Conservation (phyloP, 2,797 vertebrate species). For the Mormyrus hasselquistii region DNA sequence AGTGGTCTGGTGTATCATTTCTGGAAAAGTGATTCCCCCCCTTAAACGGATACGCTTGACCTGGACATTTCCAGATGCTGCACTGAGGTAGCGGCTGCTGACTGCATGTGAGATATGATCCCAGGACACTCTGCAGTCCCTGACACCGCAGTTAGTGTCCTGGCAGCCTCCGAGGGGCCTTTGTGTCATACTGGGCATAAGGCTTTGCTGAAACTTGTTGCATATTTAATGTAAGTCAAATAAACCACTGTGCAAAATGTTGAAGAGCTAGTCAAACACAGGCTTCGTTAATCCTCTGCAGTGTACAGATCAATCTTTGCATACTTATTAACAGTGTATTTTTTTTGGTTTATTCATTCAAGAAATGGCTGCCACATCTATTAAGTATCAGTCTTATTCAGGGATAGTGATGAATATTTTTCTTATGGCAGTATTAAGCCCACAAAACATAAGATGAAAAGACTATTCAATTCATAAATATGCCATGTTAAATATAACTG, state of each 20-base stretch:
- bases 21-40: not conserved
- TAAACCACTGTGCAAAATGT: not conserved
- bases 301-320: not conserved
- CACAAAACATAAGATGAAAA: not conserved
- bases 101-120: conserved; percentile 8
- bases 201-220: not conserved
- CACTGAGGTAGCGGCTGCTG: conserved; percentile 14
- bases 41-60: not conserved
- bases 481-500: not conserved
- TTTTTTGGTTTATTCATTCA: not conserved
- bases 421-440: not conserved
- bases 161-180: not conserved
- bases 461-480: not conserved
- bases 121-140: not conserved
- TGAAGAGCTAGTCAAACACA: not conserved
- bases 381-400: not conserved
- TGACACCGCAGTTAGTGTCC: not conserved
- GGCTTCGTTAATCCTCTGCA: not conserved
- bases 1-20: too few species aligned
- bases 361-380: not conserved
- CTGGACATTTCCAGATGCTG: not conserved
- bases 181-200: not conserved
- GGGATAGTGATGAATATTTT: not conserved
- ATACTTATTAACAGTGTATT: not conserved
- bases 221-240: conserved; percentile 19